phyloP scores from a whole-genome alignment of 2,888 invertebrate species.

The Maniola hyperantus region DNA sequence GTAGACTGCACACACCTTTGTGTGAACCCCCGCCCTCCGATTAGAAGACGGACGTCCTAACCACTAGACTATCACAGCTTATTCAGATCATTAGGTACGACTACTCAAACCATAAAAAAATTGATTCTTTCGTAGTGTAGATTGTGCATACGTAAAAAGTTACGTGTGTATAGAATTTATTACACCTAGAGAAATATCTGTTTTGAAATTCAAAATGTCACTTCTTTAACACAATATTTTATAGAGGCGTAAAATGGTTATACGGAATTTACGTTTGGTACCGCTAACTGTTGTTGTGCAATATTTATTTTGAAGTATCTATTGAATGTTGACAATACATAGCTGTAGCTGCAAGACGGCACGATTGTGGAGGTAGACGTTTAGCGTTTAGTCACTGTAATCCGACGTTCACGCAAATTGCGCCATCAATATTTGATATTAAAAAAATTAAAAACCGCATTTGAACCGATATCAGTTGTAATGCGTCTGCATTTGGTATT shows the following conservation, averaged over 20 bases:
- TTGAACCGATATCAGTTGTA: no score
- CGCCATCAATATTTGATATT: conserved; percentile 41
- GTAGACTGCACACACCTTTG: no score
- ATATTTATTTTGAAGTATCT: conserved; percentile 17
- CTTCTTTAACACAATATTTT: neutral
- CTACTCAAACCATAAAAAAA: neutral
- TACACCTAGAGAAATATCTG: neutral
- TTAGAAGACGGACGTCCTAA: no score
- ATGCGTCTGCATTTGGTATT: conserved; percentile 31
- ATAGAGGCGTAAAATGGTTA: neutral
- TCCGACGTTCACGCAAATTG: conserved; percentile 43
- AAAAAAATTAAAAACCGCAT: conserved; percentile 17
- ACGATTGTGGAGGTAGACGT: conserved; percentile 38
- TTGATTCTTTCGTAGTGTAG: neutral
- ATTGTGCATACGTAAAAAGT: neutral
- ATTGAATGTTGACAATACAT: conserved; percentile 23
- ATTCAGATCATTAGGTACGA: conserved; percentile 1
- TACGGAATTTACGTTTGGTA: neutral
- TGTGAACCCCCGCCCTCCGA: no score
- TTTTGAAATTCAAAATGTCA: neutral
- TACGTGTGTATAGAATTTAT: neutral
- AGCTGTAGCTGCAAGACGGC: conserved; percentile 29
- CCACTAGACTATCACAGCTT: no score
- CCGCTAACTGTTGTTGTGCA: conserved; percentile 21
- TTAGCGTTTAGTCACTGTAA: conserved; percentile 43